Percentiles rank a stretch among this genome's conserved stretches.
phyloP scores from a whole-genome alignment of 2,113 vertebrate genomes.

The Microcebus lehilahytsara region DNA sequence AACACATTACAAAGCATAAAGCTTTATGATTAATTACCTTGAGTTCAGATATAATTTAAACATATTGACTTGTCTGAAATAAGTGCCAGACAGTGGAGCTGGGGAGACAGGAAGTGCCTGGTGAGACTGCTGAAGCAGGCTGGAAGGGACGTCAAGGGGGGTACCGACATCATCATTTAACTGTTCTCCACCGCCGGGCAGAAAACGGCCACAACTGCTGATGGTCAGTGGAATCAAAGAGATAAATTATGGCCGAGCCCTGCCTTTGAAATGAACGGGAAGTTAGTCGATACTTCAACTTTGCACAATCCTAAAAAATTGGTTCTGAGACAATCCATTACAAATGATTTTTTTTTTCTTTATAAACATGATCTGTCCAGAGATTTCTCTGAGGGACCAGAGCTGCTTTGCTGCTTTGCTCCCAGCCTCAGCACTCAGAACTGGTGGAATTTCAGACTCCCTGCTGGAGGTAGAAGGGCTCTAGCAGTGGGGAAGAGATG shows the following conservation, averaged over 20 bases:
- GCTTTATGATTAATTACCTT: slow-evolving; percentile 82
- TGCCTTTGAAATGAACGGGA: slow-evolving; percentile 82
- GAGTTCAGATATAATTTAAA: slow-evolving; percentile 83
- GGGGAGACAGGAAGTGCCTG: slow-evolving; percentile 86
- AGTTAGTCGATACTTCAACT: slow-evolving; percentile 81
- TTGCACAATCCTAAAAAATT: slow-evolving; percentile 76
- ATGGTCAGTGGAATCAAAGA: slow-evolving; percentile 81
- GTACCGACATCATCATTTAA: slow-evolving; percentile 79
- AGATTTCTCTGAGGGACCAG: slow-evolving; percentile 64
- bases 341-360: slow-evolving; percentile 73
- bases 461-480: slow-evolving; percentile 59
- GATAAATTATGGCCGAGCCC: slow-evolving; percentile 79
- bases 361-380: slow-evolving; percentile 56
- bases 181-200: slow-evolving; percentile 75
- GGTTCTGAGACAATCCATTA: slow-evolving; percentile 79
- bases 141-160: slow-evolving; percentile 72
- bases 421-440: slow-evolving; percentile 62
- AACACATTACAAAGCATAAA: slow-evolving; percentile 80
- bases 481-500: slow-evolving; percentile 49
- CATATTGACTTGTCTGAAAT: slow-evolving; percentile 84
- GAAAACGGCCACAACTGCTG: slow-evolving; percentile 80
- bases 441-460: slow-evolving; percentile 70
- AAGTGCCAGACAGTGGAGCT: slow-evolving; percentile 80
- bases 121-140: slow-evolving; percentile 81
- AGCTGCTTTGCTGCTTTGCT: slow-evolving; percentile 57